Percentiles rank a stretch among this genome's conserved stretches.
phyloP scores from a whole-genome alignment of 2,888 invertebrate species.

The Ennomos erosarius region DNA sequence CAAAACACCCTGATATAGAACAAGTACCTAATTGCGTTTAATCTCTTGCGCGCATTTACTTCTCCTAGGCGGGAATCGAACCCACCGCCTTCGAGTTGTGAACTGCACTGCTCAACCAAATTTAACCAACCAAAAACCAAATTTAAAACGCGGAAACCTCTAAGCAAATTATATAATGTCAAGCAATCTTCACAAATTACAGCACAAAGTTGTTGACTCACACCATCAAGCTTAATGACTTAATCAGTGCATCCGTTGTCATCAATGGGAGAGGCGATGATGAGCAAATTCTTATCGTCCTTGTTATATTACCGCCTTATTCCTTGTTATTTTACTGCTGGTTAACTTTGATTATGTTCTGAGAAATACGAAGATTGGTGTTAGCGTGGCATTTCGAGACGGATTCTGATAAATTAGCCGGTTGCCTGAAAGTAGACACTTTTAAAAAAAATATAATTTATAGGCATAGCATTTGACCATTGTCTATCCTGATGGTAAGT shows the following conservation, averaged over 20 bases:
- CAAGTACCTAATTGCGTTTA: too few relatives aligned
- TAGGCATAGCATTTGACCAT: too few relatives aligned
- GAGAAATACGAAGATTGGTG: constrained; percentile 5
- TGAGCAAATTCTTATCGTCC: constrained; percentile 34
- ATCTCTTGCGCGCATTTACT: too few relatives aligned
- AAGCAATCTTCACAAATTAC: constrained; percentile 1
- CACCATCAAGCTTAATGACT: constrained; percentile 61
- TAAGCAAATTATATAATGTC: constrained; percentile 3
- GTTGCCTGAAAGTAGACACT: too few relatives aligned
- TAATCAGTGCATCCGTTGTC: constrained; percentile 61
- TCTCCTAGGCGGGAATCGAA: too few relatives aligned
- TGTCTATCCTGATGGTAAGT: too few relatives aligned
- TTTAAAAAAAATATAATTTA: too few relatives aligned
- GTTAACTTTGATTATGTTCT: constrained; percentile 7
- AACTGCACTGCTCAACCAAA: too few relatives aligned
- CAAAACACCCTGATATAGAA: too few relatives aligned
- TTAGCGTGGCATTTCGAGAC: too few relatives aligned
- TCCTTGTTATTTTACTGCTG: constrained; percentile 4
- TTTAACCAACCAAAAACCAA: neutral
- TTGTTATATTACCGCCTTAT: constrained; percentile 21
- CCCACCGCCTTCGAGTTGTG: too few relatives aligned
- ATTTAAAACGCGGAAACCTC: neutral
- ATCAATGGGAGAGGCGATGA: constrained; percentile 24
- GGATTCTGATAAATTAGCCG: too few relatives aligned
- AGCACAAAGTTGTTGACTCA: constrained; percentile 41